Conservation (phyloP, 2,113 vertebrate genomes). For the Menura novaehollandiae region DNA sequence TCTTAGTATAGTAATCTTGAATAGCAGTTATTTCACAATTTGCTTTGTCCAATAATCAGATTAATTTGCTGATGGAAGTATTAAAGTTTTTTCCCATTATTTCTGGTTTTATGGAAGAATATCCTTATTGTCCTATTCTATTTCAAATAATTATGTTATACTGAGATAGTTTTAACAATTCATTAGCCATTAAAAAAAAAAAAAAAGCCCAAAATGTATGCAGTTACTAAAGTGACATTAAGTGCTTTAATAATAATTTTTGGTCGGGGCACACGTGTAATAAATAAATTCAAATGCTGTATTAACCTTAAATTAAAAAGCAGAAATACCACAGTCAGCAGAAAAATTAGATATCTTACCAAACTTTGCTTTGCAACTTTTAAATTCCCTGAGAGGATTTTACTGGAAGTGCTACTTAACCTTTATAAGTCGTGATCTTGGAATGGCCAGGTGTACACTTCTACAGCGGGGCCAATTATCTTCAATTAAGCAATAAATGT, state of each 20-base stretch:
- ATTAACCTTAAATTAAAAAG: conserved; percentile 22
- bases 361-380: conserved; percentile 18
- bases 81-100: background rate
- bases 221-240: conserved; percentile 18
- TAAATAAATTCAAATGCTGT: conserved; percentile 15
- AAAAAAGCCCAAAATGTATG: background rate
- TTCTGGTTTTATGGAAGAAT: background rate
- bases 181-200: background rate
- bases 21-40: background rate
- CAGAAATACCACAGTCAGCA: conserved; percentile 35
- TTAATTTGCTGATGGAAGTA: background rate
- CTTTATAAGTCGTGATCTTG: conserved; percentile 46
- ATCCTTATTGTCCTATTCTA: background rate
- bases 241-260: background rate
- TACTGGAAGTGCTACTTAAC: conserved; percentile 71
- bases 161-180: background rate
- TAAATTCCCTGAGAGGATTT: conserved; percentile 52
- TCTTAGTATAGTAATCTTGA: background rate
- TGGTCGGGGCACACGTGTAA: background rate
- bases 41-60: background rate
- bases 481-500: conserved; percentile 62
- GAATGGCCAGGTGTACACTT: conserved; percentile 34
- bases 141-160: background rate
- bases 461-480: conserved; percentile 39
- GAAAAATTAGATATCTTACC: conserved; percentile 29